Evolutionary conservation across 1,140 invertebrate genomes (phyloP).

Genomic region (Bradysia coprophila): DNA sequence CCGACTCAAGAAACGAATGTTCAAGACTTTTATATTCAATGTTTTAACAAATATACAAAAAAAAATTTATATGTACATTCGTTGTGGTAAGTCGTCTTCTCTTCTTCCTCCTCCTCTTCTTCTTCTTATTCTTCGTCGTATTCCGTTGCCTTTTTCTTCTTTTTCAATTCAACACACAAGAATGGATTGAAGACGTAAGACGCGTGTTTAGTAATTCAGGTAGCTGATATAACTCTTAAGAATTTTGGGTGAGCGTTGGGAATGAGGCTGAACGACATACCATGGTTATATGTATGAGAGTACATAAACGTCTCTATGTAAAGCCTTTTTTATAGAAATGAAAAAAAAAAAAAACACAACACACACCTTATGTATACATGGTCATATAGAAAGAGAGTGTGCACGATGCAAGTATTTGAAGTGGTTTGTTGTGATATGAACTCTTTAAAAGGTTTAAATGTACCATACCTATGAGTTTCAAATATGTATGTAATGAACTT

Average conservation of each 20-base stretch:
- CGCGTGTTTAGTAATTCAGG: conserved; percentile 26
- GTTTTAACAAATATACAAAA: neutral
- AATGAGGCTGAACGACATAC: neutral
- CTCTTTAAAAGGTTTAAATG: too few relatives aligned
- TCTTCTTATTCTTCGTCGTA: too few relatives aligned
- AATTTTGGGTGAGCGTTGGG: neutral
- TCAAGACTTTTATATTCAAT: neutral
- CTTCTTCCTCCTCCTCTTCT: too few relatives aligned
- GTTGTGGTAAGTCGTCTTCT: too few relatives aligned
- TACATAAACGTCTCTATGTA: too few relatives aligned
- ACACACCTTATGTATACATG: neutral
- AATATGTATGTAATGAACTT: too few relatives aligned
- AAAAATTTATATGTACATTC: too few relatives aligned
- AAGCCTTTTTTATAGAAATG: neutral
- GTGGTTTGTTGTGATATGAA: neutral
- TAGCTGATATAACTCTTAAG: conserved; percentile 11
- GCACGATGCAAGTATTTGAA: neutral
- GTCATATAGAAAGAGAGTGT: neutral
- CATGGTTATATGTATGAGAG: neutral
- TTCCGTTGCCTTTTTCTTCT: neutral
- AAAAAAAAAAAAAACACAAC: neutral
- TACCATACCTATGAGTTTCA: too few relatives aligned
- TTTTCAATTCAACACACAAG: neutral
- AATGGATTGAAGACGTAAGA: conserved; percentile 16
- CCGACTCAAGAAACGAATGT: neutral